Percentiles rank a stretch among this genome's conserved stretches.
Evolutionary conservation across 1,140 invertebrate species (phyloP).

Genomic region (Drosophila parvula): DNA sequence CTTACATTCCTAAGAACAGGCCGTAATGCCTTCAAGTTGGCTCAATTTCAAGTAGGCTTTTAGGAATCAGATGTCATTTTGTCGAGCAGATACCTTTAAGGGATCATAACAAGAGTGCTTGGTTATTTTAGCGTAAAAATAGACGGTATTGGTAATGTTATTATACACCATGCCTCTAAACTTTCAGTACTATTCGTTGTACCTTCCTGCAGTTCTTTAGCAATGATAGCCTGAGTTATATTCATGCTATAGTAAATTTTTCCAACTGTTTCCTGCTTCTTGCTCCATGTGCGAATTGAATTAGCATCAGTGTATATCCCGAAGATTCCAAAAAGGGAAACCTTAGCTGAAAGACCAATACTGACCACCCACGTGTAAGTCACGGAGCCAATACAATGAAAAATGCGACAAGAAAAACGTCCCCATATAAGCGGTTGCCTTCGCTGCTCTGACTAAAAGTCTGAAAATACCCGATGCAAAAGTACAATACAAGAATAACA

Average conservation of each 20-base stretch:
- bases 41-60: too few relatives aligned
- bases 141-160: too few relatives aligned
- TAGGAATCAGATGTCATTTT: too few relatives aligned
- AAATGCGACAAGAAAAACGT: conserved; percentile 28
- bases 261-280: background rate
- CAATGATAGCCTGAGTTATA: too few relatives aligned
- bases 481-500: background rate
- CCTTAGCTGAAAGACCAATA: conserved; percentile 20
- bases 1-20: too few relatives aligned
- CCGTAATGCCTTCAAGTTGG: too few relatives aligned
- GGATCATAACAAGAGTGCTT: too few relatives aligned
- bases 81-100: too few relatives aligned
- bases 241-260: background rate
- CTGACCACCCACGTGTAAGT: conserved; percentile 55
- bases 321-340: background rate
- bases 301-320: background rate
- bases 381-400: conserved; percentile 38
- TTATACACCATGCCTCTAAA: too few relatives aligned
- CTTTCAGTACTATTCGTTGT: too few relatives aligned
- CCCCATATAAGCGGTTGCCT: conserved; percentile 26
- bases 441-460: conserved; percentile 7
- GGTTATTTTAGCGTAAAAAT: too few relatives aligned
- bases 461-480: background rate
- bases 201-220: too few relatives aligned
- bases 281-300: background rate